Evolutionary conservation across 2,113 vertebrate species (phyloP), one percentile per base, ranked within the genome.

Genomic region (Ictalurus furcatus): DNA sequence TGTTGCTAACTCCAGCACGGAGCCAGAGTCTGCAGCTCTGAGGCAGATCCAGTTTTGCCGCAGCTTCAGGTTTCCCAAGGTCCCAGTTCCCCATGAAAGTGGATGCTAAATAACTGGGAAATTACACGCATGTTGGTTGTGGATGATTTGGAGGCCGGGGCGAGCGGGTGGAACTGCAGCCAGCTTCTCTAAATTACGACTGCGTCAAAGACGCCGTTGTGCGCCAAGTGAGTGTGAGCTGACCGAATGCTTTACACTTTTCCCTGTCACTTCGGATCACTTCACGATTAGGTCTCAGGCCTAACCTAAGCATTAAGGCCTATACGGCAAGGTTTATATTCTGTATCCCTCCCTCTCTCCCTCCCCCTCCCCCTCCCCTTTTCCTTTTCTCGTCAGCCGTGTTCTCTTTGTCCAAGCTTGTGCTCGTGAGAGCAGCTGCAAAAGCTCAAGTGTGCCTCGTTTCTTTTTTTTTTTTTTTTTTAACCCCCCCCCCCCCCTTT

Each of bases 101-200:
- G 69, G 89, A 93, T 84, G 90, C 92, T 86, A 91, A 92, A 92
- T 92, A 90, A 90, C 91, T 87, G 90, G 90, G 86, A 92, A 92
- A 93, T 92, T 89, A 92, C 90, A 92, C 52, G 91, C 85, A 37
- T 90, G 87, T 90, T 86, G 80, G 87, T 90, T 90, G 90, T 89
- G 89, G 90, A 86, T 91, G 88, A 90, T 92, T 89, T 91, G 83
- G 63, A 92, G 86, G 88, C 85, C 78, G 69, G 81, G 86, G 80
- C 63, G 40, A 67, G 40, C 34, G 44, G 56, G 63, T 56, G 34
- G 44, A 30, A 83, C 90, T 90, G 82, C 89, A 87, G 74, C 89
- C 93, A 93, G 91, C 85, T 92, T 93, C 91, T 90, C 88, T 85
- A 89, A 91, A 93, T 93, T 93, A 93, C 91, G 56, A 67, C 84